These are phyloP conservation scores for Trachymyrmex septentrionalis DNA, from an alignment of 1,140 invertebrate species.

Conservation along the genomic window DNA sequence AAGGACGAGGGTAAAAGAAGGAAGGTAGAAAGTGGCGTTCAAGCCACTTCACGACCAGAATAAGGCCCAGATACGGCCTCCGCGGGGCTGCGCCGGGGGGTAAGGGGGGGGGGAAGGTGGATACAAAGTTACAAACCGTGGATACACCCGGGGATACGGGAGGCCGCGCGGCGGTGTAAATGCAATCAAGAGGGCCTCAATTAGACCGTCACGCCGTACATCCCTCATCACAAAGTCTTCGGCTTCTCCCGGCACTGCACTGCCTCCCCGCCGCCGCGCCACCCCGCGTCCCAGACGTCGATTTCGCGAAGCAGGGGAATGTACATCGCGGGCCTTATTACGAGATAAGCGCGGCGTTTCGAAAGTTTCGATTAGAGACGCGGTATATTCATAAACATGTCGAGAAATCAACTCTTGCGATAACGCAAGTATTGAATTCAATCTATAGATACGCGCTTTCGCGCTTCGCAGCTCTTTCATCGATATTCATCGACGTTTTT, in stretches of 20 bases:
- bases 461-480: background rate
- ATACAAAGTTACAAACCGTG: conserved; percentile 40
- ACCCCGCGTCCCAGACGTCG: background rate
- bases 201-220: conserved; percentile 84
- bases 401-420: conserved; percentile 2
- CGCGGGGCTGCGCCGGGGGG: conserved; percentile 53
- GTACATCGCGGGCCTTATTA: conserved; percentile 34
- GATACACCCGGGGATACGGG: conserved; percentile 77
- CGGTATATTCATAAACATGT: background rate
- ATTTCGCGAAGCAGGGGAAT: conserved; percentile 34
- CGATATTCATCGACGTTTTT: background rate
- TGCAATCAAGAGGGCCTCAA: conserved; percentile 84
- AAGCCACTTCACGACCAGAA: background rate
- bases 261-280: background rate
- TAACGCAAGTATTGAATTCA: background rate
- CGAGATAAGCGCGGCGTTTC: conserved; percentile 17
- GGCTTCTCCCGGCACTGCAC: conserved; percentile 20
- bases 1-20: conserved; percentile 43
- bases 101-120: conserved; percentile 48
- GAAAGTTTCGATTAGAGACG: background rate
- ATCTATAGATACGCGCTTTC: background rate
- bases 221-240: conserved; percentile 80
- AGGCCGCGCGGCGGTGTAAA: conserved; percentile 82
- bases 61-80: conserved; percentile 36
- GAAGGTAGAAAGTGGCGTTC: conserved; percentile 54